Base-by-base conservation (phyloP, 2,797 vertebrate genomes). In the Gila robusta region DNA sequence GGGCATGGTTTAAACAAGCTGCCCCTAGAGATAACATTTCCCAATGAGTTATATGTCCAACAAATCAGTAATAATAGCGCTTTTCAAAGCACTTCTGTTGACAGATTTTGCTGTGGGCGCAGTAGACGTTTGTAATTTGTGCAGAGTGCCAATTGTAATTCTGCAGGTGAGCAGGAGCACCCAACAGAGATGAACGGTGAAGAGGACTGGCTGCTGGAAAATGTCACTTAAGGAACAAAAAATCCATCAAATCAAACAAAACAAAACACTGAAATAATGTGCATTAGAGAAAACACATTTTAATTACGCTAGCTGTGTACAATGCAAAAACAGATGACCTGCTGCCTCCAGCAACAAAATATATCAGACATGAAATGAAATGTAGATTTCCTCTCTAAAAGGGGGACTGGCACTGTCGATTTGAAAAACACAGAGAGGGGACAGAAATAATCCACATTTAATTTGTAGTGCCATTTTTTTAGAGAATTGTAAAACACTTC, bases 191-290 rank as follows among this genome's bases (percentile, higher is more conserved):
- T 74, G 71, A 78, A 83, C 19, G 66, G 71, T 82, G 66, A 71
- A 72, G 21, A 76, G 70, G 72, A 32, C 35, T 4, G 44, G 32
- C 64, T n/a, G 84, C 19, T n/a, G 37, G 64, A 39, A 70, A 67
- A 80, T 73, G 77, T 73, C 84, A 85, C 41, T 21, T 66, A 41
- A 81, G 52, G 59, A 85, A 28, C 49, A 81, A 62, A 82, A 76
- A 49, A 16, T 2, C 49, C 67, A 72, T 72, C 21, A 72, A 49
- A 79, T 26, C 52, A 37, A 59, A 41, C 74, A 78, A 67, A 67
- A 49, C 47, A 85, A 82, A 64, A 80, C 9, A 44, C 67, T 62
- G 54, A 73, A 85, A 85, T 52, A 71, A 79, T 73, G 28, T 80
- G 69, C 77, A 80, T 72, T 64, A 73, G 77, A 77, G 32, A 64